phyloP scores from a whole-genome alignment of 2,113 vertebrate genomes.

The Nansenia antarctica region DNA sequence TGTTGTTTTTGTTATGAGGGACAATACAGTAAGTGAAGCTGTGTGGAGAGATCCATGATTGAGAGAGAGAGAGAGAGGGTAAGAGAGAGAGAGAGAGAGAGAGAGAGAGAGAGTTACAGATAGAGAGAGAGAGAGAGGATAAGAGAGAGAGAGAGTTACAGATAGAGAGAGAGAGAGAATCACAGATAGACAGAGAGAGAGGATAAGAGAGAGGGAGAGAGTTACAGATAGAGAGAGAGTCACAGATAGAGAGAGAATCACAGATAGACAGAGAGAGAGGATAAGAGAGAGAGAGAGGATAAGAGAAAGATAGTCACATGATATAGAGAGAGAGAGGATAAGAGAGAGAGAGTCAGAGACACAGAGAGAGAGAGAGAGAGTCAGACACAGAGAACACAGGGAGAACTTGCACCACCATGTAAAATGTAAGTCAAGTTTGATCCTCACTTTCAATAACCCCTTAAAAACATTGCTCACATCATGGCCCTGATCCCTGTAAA shows the following conservation, averaged over 20 bases:
- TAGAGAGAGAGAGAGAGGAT: too few species aligned
- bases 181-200: slow-evolving; percentile 18
- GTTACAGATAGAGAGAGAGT: slow-evolving; percentile 47
- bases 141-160: slow-evolving; percentile 58
- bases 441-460: too few species aligned
- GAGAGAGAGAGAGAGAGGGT: neutral
- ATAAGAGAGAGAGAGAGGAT: slow-evolving; percentile 40
- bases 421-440: too few species aligned
- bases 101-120: too few species aligned
- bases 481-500: too few species aligned
- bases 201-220: slow-evolving; percentile 31
- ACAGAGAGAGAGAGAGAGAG: slow-evolving; percentile 31
- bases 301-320: neutral
- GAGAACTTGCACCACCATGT: too few species aligned
- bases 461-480: too few species aligned
- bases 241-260: slow-evolving; percentile 30
- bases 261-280: slow-evolving; percentile 34
- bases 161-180: slow-evolving; percentile 33
- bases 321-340: slow-evolving; percentile 29
- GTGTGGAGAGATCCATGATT: slow-evolving; percentile 53
- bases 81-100: slow-evolving; percentile 6
- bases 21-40: slow-evolving; percentile 68
- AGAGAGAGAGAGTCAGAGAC: slow-evolving; percentile 22
- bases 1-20: slow-evolving; percentile 60
- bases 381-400: slow-evolving; percentile 54